Conservation (phyloP, 2,797 vertebrate species). For the Gadopsis bispinosus region DNA sequence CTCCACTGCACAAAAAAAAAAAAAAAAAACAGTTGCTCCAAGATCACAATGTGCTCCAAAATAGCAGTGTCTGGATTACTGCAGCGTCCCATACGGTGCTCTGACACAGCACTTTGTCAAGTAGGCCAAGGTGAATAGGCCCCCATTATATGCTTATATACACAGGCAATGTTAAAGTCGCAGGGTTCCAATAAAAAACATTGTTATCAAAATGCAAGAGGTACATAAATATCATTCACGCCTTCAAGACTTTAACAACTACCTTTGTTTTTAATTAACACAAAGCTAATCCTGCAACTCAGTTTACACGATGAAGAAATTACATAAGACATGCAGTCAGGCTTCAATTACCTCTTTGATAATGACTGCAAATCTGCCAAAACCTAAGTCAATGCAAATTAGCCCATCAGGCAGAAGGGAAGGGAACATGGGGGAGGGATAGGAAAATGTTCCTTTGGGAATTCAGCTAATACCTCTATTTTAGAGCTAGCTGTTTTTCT, state of each 20-base stretch:
- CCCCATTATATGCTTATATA: slow-evolving; percentile 12
- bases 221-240: slow-evolving; percentile 14
- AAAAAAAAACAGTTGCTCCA: slow-evolving; percentile 21
- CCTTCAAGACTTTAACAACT: not conserved
- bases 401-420: slow-evolving; percentile 49
- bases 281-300: slow-evolving; percentile 12
- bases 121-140: slow-evolving; percentile 59
- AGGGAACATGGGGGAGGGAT: slow-evolving; percentile 46
- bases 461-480: slow-evolving; percentile 41
- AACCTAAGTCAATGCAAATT: slow-evolving; percentile 55
- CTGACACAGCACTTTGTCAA: slow-evolving; percentile 70
- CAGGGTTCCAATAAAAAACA: slow-evolving; percentile 15
- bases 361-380: slow-evolving; percentile 60
- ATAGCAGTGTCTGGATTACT: slow-evolving; percentile 52
- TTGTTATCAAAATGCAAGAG: slow-evolving; percentile 16
- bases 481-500: slow-evolving; percentile 35
- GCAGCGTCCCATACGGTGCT: slow-evolving; percentile 48
- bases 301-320: slow-evolving; percentile 34
- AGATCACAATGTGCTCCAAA: slow-evolving; percentile 34
- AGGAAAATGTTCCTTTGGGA: slow-evolving; percentile 54
- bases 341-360: slow-evolving; percentile 58
- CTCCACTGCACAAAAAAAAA: slow-evolving; percentile 1
- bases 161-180: slow-evolving; percentile 6
- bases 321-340: slow-evolving; percentile 46
- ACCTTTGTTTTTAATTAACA: not conserved